A percentile compares a stretch with the other conserved stretches of the same genome.
These are phyloP conservation scores for Enteromius paludinosus DNA, from an alignment of 2,797 vertebrate species.

Conservation along the genomic window DNA sequence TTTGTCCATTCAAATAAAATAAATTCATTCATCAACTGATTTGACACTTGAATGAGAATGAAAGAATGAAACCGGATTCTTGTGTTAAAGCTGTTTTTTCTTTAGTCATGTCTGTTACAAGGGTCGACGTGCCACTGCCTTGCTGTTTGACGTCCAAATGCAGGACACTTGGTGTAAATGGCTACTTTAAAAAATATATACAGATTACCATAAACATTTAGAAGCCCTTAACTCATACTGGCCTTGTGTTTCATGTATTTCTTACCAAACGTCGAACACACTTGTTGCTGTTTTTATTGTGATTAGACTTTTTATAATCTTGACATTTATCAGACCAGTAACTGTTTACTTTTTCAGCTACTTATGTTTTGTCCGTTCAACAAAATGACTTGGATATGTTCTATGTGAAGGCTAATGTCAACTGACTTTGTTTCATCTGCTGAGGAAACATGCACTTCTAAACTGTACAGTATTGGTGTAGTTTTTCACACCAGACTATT, in stretches of 20 bases:
- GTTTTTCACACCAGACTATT: constrained; percentile 82
- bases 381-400: constrained; percentile 60
- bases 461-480: constrained; percentile 84
- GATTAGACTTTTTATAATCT: constrained; percentile 62
- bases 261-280: background rate
- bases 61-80: background rate
- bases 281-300: constrained; percentile 4
- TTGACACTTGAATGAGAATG: too few relatives aligned
- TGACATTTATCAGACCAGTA: constrained; percentile 68
- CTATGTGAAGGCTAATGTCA: constrained; percentile 84
- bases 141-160: background rate
- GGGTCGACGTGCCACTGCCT: constrained; percentile 4
- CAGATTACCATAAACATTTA: background rate
- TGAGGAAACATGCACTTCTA: constrained; percentile 84
- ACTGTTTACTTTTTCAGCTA: constrained; percentile 26
- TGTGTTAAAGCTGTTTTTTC: background rate
- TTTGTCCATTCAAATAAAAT: background rate
- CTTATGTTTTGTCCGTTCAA: constrained; percentile 56
- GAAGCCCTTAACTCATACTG: background rate
- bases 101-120: constrained; percentile 24
- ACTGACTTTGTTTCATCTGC: constrained; percentile 60
- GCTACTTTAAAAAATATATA: background rate
- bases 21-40: background rate
- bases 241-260: constrained; percentile 8
- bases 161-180: background rate